These are phyloP conservation scores for Mimachlamys varia DNA, from an alignment of 2,888 invertebrate species.

Conservation along the genomic window DNA sequence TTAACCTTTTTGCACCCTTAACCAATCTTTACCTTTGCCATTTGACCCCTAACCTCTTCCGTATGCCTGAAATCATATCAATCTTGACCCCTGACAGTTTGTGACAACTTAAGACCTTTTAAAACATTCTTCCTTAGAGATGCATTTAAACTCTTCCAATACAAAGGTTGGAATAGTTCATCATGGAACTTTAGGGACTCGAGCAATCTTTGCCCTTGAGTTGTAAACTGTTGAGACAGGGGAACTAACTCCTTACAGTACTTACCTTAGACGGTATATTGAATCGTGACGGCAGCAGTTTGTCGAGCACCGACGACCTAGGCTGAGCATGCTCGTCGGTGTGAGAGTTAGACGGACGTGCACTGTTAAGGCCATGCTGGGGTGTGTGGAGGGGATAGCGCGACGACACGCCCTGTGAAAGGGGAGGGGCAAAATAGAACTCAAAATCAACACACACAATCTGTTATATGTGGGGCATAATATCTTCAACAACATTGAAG, in stretches of 20 bases:
- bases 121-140: too few relatives aligned
- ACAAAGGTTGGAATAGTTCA: too few relatives aligned
- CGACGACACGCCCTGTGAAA: not conserved
- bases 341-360: conserved; percentile 38
- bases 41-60: too few relatives aligned
- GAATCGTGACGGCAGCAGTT: conserved; percentile 63
- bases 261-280: conserved; percentile 67
- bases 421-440: conserved; percentile 26
- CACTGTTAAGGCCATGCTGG: conserved; percentile 45
- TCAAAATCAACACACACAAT: not conserved
- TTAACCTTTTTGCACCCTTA: too few relatives aligned
- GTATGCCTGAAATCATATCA: too few relatives aligned
- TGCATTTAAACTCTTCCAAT: too few relatives aligned
- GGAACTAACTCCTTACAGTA: not conserved
- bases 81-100: too few relatives aligned
- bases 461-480: not conserved
- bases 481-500: not conserved
- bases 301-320: conserved; percentile 54
- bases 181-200: too few relatives aligned
- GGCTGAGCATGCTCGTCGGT: conserved; percentile 3
- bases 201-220: too few relatives aligned
- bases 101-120: too few relatives aligned
- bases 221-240: too few relatives aligned
- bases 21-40: too few relatives aligned
- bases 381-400: conserved; percentile 2